Percentiles rank a stretch among this genome's conserved stretches.
Evolutionary conservation across 92 coral and sea anemone genomes (phyloP).

Genomic region (Muricea muricata): DNA sequence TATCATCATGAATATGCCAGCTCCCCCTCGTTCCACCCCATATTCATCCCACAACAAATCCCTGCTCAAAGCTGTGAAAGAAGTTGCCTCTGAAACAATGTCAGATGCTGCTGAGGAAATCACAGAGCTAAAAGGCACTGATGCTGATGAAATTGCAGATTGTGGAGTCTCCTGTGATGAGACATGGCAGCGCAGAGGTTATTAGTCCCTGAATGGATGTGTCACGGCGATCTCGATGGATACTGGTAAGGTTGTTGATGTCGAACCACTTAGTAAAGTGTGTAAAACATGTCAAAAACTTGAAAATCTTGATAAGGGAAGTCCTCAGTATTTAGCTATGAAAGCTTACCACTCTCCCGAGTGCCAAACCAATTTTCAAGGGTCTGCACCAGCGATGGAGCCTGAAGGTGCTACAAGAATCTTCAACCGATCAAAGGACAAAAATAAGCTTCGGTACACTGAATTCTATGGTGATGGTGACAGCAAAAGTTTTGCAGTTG

Average conservation of each 20-base stretch:
- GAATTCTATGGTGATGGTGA: conserved; percentile 64
- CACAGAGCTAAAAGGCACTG: no score
- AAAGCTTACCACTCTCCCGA: background rate
- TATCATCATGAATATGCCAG: no score
- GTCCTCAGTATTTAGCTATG: conserved; percentile 14
- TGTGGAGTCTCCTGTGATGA: no score
- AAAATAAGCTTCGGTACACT: conserved; percentile 39
- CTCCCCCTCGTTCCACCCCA: no score
- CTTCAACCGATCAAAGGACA: conserved; percentile 42
- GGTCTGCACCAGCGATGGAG: conserved; percentile 61
- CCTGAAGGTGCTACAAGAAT: conserved; percentile 53
- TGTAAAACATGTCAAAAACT: conserved; percentile 33
- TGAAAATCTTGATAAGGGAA: conserved; percentile 34
- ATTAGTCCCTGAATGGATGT: conserved; percentile 53
- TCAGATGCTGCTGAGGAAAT: no score
- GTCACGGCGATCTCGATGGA: conserved; percentile 34
- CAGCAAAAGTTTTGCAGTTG: conserved; percentile 38
- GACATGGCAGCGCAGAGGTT: no score
- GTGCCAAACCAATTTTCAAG: conserved; percentile 52
- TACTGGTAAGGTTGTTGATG: conserved; percentile 46
- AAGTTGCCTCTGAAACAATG: no score
- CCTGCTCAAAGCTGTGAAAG: no score
- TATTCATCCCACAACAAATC: no score
- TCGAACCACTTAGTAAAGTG: conserved; percentile 18
- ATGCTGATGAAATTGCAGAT: no score